Base-by-base conservation (phyloP, 2,797 vertebrate genomes). In the Trachops cirrhosus region DNA sequence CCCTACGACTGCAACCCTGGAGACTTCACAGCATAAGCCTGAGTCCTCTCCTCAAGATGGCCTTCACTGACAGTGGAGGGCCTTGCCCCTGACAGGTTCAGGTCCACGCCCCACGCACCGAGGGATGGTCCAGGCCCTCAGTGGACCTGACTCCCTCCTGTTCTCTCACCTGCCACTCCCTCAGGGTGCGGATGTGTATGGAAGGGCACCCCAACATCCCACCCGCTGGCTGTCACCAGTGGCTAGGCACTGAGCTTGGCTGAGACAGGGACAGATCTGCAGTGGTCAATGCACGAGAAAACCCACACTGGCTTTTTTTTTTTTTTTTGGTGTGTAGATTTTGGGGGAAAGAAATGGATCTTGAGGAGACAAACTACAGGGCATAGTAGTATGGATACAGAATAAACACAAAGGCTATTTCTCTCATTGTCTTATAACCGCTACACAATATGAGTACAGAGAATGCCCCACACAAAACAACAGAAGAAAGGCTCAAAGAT, bases 191-290 rank as follows among this genome's bases (percentile, higher is more conserved):
- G 18, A 10, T 6, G 7, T 34, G n/a, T 39, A 21, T 37, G 24
- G n/a, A 5, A 29, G 32, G 44, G 7, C 14, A 18, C 2, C 18
- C 22, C 2, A 21, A 5, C 9, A 16, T 1, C 12, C 15, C 0
- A 16, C 11, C 64, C 9, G 10, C 26, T 29, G 32, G 41, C 46
- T 59, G 16, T 6, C 64, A 70, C 34, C 34, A 2, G 39, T 1
- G 22, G 19, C 14, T 14, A 41, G 54, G 10, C 7, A 3, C 77
- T 74, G 26, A 34, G 14, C 22, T 52, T 52, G n/a, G 9, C 44
- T 77, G 32, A 96, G 57, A 59, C 44, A 29, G 24, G 48, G 34
- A 44, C 19, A 83, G 26, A 16, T 7, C 68, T 34, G 16, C 7
- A 71, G 37, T 34, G 24, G 39, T 73, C 39, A 32, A 39, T 21